These are phyloP conservation scores for Pollimyrus isidori DNA, from an alignment of 2,113 vertebrate genomes.

Conservation along the genomic window DNA sequence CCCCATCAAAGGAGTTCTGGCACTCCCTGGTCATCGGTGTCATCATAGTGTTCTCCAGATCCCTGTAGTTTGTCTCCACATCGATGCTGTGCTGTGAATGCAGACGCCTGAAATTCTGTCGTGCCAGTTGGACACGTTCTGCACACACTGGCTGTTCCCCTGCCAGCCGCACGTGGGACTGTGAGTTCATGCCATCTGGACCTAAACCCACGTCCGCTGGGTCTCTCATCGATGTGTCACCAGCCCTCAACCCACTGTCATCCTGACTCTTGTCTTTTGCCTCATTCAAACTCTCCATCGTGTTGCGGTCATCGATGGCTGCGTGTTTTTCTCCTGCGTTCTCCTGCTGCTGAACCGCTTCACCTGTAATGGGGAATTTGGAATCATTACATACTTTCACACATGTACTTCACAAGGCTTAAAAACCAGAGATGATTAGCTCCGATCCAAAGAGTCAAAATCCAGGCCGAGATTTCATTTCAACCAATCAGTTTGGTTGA, in stretches of 20 bases:
- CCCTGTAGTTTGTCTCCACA: constrained; percentile 55
- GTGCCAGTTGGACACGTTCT: constrained; percentile 41
- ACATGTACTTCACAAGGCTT: not conserved
- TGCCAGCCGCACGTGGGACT: not conserved
- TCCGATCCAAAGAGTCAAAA: not conserved
- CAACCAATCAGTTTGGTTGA: too few relatives aligned
- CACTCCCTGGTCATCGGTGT: constrained; percentile 55
- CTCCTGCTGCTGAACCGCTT: constrained; percentile 26
- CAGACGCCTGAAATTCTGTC: constrained; percentile 48
- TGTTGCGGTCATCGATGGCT: constrained; percentile 56
- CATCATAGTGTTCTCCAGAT: constrained; percentile 60
- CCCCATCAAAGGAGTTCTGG: constrained; percentile 59
- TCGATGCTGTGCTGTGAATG: constrained; percentile 67
- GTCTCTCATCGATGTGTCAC: not conserved
- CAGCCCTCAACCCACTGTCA: constrained; percentile 8
- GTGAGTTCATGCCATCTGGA: constrained; percentile 14
- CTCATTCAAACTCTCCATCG: not conserved
- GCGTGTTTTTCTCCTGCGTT: constrained; percentile 45
- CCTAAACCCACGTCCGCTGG: constrained; percentile 28
- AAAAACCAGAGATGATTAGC: not conserved
- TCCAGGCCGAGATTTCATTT: not conserved
- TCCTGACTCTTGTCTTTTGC: not conserved
- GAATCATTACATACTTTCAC: not conserved
- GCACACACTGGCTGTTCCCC: constrained; percentile 45
- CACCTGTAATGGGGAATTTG: not conserved